Percentiles rank a stretch among this genome's conserved stretches.
Evolutionary conservation across 2,888 invertebrate species (phyloP).

Genomic region (Rotaria macrura): DNA sequence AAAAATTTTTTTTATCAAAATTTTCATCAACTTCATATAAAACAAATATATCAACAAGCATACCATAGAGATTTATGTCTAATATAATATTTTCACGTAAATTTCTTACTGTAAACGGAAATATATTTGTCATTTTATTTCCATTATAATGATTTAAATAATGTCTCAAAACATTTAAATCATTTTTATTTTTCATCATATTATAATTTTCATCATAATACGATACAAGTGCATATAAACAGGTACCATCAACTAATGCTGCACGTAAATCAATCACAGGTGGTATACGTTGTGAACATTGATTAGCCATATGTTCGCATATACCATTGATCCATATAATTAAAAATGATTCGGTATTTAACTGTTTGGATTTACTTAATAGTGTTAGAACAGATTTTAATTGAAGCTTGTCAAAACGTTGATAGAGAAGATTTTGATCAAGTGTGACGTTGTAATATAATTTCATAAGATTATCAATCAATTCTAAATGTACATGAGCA

Average conservation of each 20-base stretch:
- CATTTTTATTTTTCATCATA: neutral
- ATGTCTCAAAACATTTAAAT: neutral
- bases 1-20: neutral
- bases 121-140: neutral
- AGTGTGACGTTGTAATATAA: neutral
- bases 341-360: neutral
- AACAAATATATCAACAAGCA: neutral
- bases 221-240: neutral
- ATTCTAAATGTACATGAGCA: neutral
- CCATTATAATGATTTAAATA: neutral
- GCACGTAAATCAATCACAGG: neutral
- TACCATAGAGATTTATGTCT: neutral
- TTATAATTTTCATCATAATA: slow-evolving; percentile 8
- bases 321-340: slow-evolving; percentile 13
- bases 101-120: neutral
- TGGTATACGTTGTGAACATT: neutral
- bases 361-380: neutral
- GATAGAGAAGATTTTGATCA: neutral
- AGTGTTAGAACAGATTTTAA: neutral
- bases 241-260: neutral
- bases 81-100: neutral
- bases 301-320: neutral
- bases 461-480: neutral
- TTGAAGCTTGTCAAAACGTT: slow-evolving; percentile 5
- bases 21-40: slow-evolving; percentile 4